Evolutionary conservation across 1,140 invertebrate genomes (phyloP).

Genomic region (Gonatopus flavifemur): DNA sequence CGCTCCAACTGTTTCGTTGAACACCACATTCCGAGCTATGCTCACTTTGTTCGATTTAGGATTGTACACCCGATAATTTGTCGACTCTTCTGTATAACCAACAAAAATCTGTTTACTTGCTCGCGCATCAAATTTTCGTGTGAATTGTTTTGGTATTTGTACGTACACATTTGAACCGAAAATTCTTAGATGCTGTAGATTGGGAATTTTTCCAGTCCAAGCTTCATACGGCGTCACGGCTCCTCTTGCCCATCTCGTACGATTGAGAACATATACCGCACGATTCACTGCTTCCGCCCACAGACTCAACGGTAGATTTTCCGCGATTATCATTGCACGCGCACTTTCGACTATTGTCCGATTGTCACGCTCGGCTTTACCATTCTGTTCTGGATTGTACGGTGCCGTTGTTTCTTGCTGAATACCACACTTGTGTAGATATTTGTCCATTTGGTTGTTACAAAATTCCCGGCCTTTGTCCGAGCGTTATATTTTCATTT

Average conservation of each 20-base stretch:
- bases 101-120: slow-evolving; percentile 25
- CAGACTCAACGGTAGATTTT: slow-evolving; percentile 37
- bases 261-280: slow-evolving; percentile 33
- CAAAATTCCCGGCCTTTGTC: slow-evolving; percentile 23
- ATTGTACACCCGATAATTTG: slow-evolving; percentile 17
- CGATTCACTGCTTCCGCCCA: slow-evolving; percentile 56
- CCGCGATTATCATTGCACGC: slow-evolving; percentile 40
- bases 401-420: slow-evolving; percentile 23
- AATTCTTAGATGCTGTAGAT: slow-evolving; percentile 34
- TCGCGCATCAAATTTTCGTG: slow-evolving; percentile 35
- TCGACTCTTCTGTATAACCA: slow-evolving; percentile 17
- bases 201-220: slow-evolving; percentile 19
- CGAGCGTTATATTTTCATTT: slow-evolving; percentile 23
- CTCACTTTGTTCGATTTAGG: slow-evolving; percentile 15
- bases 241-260: slow-evolving; percentile 4
- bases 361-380: slow-evolving; percentile 47
- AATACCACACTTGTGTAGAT: slow-evolving; percentile 8
- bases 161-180: slow-evolving; percentile 43
- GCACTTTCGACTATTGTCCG: slow-evolving; percentile 48
- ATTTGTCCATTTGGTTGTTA: slow-evolving; percentile 8
- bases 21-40: slow-evolving; percentile 9
- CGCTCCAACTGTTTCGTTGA: slow-evolving; percentile 3
- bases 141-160: slow-evolving; percentile 40
- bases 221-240: slow-evolving; percentile 25
- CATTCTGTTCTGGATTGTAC: slow-evolving; percentile 50